Conservation (phyloP, 2,113 vertebrate genomes). For the Sylvietta virens region DNA sequence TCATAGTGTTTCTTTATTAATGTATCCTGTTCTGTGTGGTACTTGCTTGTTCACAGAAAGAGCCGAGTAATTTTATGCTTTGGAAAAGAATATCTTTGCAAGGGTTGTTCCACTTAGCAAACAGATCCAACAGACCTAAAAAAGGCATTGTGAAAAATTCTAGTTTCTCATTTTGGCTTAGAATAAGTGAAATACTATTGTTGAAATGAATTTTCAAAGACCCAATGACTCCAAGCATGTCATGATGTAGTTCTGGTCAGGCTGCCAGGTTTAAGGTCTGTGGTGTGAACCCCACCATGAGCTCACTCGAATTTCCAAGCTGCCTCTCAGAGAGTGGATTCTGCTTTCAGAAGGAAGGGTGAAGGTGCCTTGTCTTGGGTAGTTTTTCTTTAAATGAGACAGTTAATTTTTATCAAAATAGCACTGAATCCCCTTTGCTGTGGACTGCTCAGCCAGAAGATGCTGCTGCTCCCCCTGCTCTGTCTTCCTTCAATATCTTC, state of each 20-base stretch:
- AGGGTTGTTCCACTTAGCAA: background rate
- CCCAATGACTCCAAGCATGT: background rate
- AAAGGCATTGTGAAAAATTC: background rate
- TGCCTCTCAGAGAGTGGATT: background rate
- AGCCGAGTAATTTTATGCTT: background rate
- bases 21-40: background rate
- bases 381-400: background rate
- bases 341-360: background rate
- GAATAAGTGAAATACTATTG: background rate
- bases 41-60: background rate
- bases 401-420: background rate
- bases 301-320: background rate
- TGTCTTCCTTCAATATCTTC: slow-evolving; percentile 16
- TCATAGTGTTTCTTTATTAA: background rate
- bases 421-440: background rate
- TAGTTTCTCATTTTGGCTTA: background rate
- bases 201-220: background rate
- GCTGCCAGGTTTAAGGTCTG: background rate
- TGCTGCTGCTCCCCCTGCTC: background rate
- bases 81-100: background rate
- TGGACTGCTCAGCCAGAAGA: background rate
- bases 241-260: background rate
- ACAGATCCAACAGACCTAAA: background rate
- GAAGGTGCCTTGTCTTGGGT: background rate
- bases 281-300: background rate